phyloP scores from a whole-genome alignment of 1,140 invertebrate species.

The Aphelenchoides besseyi region DNA sequence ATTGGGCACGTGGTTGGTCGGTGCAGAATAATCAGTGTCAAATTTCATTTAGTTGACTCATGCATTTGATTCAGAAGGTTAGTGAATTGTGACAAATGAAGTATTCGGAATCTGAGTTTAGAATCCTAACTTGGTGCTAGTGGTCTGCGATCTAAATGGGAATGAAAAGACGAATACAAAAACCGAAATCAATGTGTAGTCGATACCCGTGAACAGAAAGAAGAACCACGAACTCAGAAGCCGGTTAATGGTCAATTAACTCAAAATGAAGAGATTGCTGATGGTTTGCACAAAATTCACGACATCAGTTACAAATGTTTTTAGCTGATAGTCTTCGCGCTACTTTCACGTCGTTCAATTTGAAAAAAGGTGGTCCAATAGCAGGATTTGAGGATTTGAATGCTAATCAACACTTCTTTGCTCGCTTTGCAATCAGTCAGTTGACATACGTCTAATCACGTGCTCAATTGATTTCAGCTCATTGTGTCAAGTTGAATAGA shows the following conservation, averaged over 20 bases:
- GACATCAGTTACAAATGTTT: too few relatives aligned
- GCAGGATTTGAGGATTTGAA: not conserved
- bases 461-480: not conserved
- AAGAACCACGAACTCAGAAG: too few relatives aligned
- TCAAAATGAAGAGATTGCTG: too few relatives aligned
- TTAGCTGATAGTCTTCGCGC: too few relatives aligned
- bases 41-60: not conserved
- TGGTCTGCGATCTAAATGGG: not conserved
- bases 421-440: not conserved
- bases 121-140: not conserved
- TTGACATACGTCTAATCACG: not conserved
- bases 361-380: too few relatives aligned
- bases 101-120: not conserved
- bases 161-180: not conserved
- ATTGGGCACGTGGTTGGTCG: too few relatives aligned
- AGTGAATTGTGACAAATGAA: not conserved
- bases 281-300: too few relatives aligned
- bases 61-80: not conserved
- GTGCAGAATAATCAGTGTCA: not conserved
- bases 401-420: not conserved
- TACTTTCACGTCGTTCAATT: too few relatives aligned
- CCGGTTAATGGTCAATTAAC: too few relatives aligned
- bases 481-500: not conserved
- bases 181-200: not conserved
- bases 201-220: too few relatives aligned